phyloP scores from a whole-genome alignment of 2,113 vertebrate species.

The Ailuropoda melanoleuca region DNA sequence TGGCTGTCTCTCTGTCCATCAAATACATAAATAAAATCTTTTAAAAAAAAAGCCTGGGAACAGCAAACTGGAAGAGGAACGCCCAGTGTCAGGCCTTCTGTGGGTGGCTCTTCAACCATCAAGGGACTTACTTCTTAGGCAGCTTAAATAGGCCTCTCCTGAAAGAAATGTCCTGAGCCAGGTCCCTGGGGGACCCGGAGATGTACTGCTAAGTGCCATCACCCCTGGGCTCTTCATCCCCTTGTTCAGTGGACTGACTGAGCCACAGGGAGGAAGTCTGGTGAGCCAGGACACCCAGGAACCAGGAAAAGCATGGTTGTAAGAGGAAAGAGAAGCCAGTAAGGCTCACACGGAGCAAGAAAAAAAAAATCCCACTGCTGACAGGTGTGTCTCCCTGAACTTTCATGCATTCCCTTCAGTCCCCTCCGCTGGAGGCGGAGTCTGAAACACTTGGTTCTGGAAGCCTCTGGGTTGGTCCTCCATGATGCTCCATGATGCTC shows the following conservation, averaged over 20 bases:
- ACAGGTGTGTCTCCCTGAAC: not conserved
- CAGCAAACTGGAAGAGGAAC: not conserved
- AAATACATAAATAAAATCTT: too few relatives aligned
- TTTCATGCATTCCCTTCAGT: not conserved
- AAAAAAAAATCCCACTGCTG: not conserved
- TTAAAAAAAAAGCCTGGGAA: not conserved
- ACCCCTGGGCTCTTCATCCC: not conserved
- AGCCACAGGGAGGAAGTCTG: not conserved
- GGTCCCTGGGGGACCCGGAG: not conserved
- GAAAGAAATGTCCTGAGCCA: not conserved
- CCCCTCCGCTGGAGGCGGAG: not conserved
- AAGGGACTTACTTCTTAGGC: not conserved
- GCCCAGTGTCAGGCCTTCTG: not conserved
- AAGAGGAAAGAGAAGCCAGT: not conserved
- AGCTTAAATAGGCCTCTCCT: not conserved
- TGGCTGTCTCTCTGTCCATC: too few relatives aligned
- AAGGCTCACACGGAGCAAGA: not conserved
- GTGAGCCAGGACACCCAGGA: not conserved
- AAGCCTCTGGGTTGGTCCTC: too few relatives aligned
- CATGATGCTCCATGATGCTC: not conserved
- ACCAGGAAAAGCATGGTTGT: not conserved
- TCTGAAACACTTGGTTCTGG: not conserved
- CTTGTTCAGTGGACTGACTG: not conserved
- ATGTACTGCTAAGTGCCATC: not conserved
- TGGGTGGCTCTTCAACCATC: too few relatives aligned